A percentile compares a stretch with the other conserved stretches of the same genome.
These are phyloP conservation scores for Parazoanthus swiftii DNA, from an alignment of 92 coral and sea anemone species.

Conservation along the genomic window DNA sequence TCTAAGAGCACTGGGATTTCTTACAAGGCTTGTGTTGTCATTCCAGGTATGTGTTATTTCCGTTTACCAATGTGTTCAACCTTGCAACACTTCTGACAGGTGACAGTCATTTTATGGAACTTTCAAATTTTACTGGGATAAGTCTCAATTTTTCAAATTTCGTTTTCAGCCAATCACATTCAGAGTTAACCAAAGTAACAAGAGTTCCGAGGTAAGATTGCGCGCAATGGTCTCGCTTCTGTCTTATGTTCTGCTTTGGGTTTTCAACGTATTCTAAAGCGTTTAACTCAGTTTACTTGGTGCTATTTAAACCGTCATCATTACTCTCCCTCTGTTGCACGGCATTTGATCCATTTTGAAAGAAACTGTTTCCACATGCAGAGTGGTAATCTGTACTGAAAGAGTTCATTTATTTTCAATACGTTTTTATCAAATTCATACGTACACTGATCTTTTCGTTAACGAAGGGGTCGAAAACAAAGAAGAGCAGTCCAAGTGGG, in stretches of 20 bases:
- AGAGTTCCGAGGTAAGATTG: slow-evolving; percentile 32
- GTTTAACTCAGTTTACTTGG: too few relatives aligned
- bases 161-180: slow-evolving; percentile 50
- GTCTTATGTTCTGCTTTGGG: background rate
- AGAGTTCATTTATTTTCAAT: too few relatives aligned
- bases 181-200: slow-evolving; percentile 39
- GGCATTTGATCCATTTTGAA: too few relatives aligned
- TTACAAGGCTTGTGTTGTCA: slow-evolving; percentile 80
- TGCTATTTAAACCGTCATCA: too few relatives aligned
- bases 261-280: too few relatives aligned
- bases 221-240: background rate
- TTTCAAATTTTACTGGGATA: background rate
- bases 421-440: background rate
- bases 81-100: background rate
- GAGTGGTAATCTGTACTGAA: too few relatives aligned
- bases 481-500: slow-evolving; percentile 7
- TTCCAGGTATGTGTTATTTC: slow-evolving; percentile 66
- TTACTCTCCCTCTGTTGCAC: too few relatives aligned
- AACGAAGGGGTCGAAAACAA: slow-evolving; percentile 22
- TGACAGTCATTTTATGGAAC: background rate
- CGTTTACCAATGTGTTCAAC: background rate
- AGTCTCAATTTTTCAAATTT: background rate
- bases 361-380: too few relatives aligned
- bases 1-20: slow-evolving; percentile 83
- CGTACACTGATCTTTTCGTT: background rate